Evolutionary conservation across 2,888 invertebrate species (phyloP), one percentile per base, ranked within the genome.

Genomic region (Rosalia funebris): DNA sequence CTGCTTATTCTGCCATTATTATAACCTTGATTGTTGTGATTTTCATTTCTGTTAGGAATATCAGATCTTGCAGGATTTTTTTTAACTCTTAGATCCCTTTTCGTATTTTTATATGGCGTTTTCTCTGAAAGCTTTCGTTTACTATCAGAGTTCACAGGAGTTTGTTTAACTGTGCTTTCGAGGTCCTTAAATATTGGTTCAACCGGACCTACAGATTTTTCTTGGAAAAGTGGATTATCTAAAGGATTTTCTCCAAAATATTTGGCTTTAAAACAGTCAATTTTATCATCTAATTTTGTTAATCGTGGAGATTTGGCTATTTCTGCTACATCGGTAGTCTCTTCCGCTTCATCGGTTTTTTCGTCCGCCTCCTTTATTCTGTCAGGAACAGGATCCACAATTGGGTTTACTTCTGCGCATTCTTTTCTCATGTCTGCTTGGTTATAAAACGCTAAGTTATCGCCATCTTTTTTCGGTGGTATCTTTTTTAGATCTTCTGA

Each of bases 221-320:
- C 87, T 58, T 82, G 80, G 70, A 92, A 92, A 67, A 92, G 83
- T 0, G 91, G 91, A 81, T 88, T 91, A 68, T 91, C 91, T 54
- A 92, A 79, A 0, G 92, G 92, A 77, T 91, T 86, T 60, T 85
- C 83, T 0, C 91, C 92, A 76, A 92, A 92, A 76, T 89, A 91
- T 81, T 44, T 61, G 10, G 45, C 52, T 78, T 90, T 91, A 19
- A 89, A 86, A 72, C 92, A 92, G 65, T 89, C 88, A 14, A 92
- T 88, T 82, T 90, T 89, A 65, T 89, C 88, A 0, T 91, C 91
- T 15, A 92, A 79, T 1, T 88, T 87, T 61, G 81, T 80, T 0
- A 92, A 79, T 56, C 89, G 83, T 0, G 84, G 85, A 53, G 79
- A 77, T 66, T 83, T 75, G 63, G 82, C 81, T 37, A 71, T 66